These are phyloP conservation scores for Mycalesis mineus DNA, from an alignment of 2,888 invertebrate species.

Conservation along the genomic window DNA sequence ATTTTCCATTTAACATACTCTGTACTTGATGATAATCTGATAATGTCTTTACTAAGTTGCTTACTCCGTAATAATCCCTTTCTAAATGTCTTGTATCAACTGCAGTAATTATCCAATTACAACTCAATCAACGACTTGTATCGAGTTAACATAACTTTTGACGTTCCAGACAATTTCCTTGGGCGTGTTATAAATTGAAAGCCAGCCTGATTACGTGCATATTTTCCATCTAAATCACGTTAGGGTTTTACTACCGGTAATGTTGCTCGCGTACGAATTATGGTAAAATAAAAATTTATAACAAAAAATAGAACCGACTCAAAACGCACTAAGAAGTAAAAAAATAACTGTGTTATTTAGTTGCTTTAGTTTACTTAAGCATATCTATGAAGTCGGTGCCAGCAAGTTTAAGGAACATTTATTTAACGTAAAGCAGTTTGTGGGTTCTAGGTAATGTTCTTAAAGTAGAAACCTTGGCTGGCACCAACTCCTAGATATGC, in stretches of 20 bases:
- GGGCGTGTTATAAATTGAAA: conserved; percentile 8
- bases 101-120: conserved; percentile 6
- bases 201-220: conserved; percentile 9
- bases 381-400: too few relatives aligned
- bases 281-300: too few relatives aligned
- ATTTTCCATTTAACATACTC: too few relatives aligned
- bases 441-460: too few relatives aligned
- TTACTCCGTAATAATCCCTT: not conserved
- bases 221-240: conserved; percentile 34
- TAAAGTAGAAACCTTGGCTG: too few relatives aligned
- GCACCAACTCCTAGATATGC: too few relatives aligned
- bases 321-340: too few relatives aligned
- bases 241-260: conserved; percentile 18
- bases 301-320: too few relatives aligned
- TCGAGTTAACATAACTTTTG: conserved; percentile 8
- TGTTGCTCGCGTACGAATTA: not conserved
- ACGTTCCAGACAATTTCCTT: conserved; percentile 13
- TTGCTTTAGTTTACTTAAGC: too few relatives aligned
- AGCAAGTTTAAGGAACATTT: too few relatives aligned
- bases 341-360: too few relatives aligned
- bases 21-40: not conserved
- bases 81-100: not conserved
- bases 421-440: too few relatives aligned
- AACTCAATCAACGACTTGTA: conserved; percentile 9
- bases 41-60: not conserved